Conservation (phyloP, 2,113 vertebrate species). For the Etheostoma spectabile region DNA sequence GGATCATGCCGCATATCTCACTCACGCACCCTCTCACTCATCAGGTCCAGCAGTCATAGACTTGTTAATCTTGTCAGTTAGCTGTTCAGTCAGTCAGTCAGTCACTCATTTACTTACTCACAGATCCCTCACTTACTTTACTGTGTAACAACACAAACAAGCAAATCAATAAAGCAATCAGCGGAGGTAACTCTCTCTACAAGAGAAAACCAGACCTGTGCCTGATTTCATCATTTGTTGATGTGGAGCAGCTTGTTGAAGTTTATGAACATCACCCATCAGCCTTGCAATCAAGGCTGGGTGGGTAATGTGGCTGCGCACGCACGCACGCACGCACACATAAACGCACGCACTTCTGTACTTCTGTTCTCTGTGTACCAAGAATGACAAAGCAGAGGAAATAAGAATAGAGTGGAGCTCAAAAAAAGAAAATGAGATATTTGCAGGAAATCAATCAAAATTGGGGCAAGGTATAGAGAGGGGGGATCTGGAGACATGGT, state of each 20-base stretch:
- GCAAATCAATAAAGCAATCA: conserved; percentile 60
- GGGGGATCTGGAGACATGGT: conserved; percentile 49
- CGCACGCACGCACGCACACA: not conserved
- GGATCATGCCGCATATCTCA: conserved; percentile 73
- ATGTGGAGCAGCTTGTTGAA: conserved; percentile 50
- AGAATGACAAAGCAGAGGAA: conserved; percentile 27
- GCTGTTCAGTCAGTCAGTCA: conserved; percentile 32
- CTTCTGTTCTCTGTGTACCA: too few relatives aligned
- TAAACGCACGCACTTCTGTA: not conserved
- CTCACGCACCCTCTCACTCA: conserved; percentile 54
- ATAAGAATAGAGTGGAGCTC: conserved; percentile 11
- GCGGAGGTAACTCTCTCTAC: conserved; percentile 16
- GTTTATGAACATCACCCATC: conserved; percentile 30
- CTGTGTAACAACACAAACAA: conserved; percentile 49
- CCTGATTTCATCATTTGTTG: conserved; percentile 57
- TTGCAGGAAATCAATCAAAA: conserved; percentile 61
- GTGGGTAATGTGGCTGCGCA: conserved; percentile 5
- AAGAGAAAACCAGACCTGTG: conserved; percentile 20
- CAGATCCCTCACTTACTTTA: conserved; percentile 46
- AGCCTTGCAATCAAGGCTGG: conserved; percentile 31
- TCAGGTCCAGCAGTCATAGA: conserved; percentile 55
- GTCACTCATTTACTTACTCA: conserved; percentile 51
- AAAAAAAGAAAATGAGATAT: conserved; percentile 50
- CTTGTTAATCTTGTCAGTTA: conserved; percentile 41
- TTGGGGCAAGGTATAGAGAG: conserved; percentile 42